Evolutionary conservation across 2,113 vertebrate species (phyloP).

Genomic region (Lethenteron reissneri): DNA sequence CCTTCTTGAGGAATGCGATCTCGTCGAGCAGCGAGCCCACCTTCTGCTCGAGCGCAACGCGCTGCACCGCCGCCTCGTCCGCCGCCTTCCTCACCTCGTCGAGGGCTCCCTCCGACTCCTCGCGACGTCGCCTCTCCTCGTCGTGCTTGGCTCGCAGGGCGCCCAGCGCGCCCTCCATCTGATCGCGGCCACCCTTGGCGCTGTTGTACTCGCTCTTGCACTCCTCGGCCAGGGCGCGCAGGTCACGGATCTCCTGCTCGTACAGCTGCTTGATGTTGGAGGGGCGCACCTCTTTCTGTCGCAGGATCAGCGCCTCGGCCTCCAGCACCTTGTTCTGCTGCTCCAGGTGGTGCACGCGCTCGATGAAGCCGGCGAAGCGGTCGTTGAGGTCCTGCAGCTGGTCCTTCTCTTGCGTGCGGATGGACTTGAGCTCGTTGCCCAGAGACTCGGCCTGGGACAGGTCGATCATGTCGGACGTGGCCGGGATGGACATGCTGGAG

Average conservation of each 20-base stretch:
- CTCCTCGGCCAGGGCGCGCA: conserved; percentile 29
- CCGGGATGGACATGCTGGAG: no score
- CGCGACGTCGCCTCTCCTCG: conserved; percentile 21
- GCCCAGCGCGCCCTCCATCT: conserved; percentile 19
- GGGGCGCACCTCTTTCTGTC: conserved; percentile 22
- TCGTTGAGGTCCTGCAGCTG: conserved; percentile 42
- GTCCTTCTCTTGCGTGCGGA: conserved; percentile 33
- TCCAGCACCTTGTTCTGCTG: conserved; percentile 32
- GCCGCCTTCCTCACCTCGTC: conserved; percentile 25
- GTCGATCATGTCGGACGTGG: no score
- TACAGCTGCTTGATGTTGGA: conserved; percentile 30
- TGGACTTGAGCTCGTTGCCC: conserved; percentile 32
- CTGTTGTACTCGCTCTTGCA: conserved; percentile 28
- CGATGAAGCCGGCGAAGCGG: conserved; percentile 42
- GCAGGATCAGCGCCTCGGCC: conserved; percentile 26
- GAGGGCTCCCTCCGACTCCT: conserved; percentile 24
- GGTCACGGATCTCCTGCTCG: conserved; percentile 24
- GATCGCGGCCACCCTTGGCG: conserved; percentile 27
- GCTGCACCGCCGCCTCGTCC: conserved; percentile 19
- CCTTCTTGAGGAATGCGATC: conserved; percentile 34
- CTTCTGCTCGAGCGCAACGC: conserved; percentile 26
- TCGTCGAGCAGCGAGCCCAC: conserved; percentile 32
- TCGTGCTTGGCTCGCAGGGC: conserved; percentile 27
- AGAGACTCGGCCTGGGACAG: conserved; percentile 9
- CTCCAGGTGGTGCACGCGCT: conserved; percentile 40